phyloP scores from a whole-genome alignment of 2,888 invertebrate species.

The Ophraella communa region DNA sequence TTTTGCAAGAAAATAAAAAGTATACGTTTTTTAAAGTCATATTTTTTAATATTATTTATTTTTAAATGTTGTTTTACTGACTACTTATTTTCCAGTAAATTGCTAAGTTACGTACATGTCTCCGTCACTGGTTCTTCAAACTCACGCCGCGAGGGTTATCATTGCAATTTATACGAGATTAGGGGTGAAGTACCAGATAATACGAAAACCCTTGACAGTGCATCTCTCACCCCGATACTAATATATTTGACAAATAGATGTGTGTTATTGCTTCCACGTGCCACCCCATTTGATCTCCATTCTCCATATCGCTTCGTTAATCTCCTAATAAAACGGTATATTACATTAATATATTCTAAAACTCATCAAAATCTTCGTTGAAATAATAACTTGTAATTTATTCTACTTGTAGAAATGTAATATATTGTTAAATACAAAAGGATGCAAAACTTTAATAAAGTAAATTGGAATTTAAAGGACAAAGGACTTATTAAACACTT shows the following conservation, averaged over 20 bases:
- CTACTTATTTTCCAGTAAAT: neutral
- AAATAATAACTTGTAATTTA: neutral
- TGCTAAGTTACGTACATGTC: neutral
- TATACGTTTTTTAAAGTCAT: no score
- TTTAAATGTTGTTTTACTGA: no score
- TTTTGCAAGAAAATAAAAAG: no score
- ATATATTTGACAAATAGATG: conserved; percentile 58
- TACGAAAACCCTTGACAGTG: conserved; percentile 53
- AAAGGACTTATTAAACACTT: no score
- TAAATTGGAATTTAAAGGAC: no score
- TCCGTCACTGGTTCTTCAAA: conserved; percentile 9
- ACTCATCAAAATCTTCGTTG: conserved; percentile 32
- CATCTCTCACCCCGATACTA: conserved; percentile 52
- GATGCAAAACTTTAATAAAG: no score
- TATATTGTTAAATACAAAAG: no score
- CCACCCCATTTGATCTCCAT: conserved; percentile 28
- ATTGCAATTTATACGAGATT: conserved; percentile 58
- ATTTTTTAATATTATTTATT: no score
- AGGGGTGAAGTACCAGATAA: conserved; percentile 57
- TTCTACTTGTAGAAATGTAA: neutral
- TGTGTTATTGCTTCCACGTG: conserved; percentile 52
- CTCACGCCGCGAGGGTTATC: conserved; percentile 52
- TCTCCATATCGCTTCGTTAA: conserved; percentile 27
- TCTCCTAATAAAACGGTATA: conserved; percentile 40
- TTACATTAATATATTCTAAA: conserved; percentile 25